Evolutionary conservation across 1,140 invertebrate species (phyloP), one percentile per base, ranked within the genome.

Genomic region (Ceratina japonica): DNA sequence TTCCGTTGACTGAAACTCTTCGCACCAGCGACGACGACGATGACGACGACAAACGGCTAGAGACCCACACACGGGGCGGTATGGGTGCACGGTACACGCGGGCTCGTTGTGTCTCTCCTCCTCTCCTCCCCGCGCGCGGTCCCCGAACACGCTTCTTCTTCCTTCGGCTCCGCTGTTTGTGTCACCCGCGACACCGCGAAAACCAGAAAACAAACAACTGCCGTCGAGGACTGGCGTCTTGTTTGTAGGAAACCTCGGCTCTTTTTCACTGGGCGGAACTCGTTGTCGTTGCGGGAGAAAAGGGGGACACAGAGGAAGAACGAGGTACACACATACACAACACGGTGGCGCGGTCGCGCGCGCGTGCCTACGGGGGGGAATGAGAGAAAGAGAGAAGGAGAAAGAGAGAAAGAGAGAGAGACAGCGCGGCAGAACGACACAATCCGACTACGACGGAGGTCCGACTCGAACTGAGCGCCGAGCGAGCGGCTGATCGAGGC

Each of bases 381-480:
- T 77, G 86, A 78, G 59, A 76, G 61, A 81, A 24, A 79, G 78
- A 79, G 37, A 77, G 73, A 80, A 52, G 51, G 64, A 74, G 72
- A 68, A 58, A 82, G 82, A 84, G 83, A 82, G 62, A 72, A 72
- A 87, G 86, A 80, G 82, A 82, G 75, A 81, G 76, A 82, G 61
- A 74, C 77, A 85, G 81, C 79, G 74, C 68, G 81, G 81, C 80
- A 73, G 62, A 58, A 81, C 66, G 68, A 65, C 71, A 85, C 86
- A 76, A 88, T 83, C 79, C 78, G 54, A 81, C 86, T 83, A 79
- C 87, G 80, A 81, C 86, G 89, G 87, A 87, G 88, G 86, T 88
- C 88, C 89, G 89, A 90, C 87, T 83, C 86, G 88, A 89, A 90
- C 89, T 90, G 87, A 87, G 88, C 83, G 84, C 81, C 82, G 86